phyloP scores from a whole-genome alignment of 1,140 invertebrate species.

The Papilio aristodemus region DNA sequence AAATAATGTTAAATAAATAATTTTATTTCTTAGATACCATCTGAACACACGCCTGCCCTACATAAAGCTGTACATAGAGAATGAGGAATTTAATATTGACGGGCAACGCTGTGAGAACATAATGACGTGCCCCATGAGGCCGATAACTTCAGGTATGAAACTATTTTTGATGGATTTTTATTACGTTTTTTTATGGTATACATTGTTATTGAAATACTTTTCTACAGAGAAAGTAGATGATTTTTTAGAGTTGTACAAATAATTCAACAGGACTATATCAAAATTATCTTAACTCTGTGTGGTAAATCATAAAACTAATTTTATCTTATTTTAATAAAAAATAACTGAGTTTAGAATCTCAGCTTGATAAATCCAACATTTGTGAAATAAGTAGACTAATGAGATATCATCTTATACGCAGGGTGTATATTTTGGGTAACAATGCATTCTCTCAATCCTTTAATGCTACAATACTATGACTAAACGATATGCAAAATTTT shows the following conservation, averaged over 20 bases:
- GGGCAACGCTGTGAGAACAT: constrained; percentile 96
- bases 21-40: constrained; percentile 83
- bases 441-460: background rate
- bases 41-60: constrained; percentile 92
- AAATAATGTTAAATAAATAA: constrained; percentile 35
- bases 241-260: too few relatives aligned
- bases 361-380: too few relatives aligned
- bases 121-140: constrained; percentile 95
- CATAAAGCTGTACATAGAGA: constrained; percentile 95
- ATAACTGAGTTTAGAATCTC: too few relatives aligned
- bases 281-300: too few relatives aligned
- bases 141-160: constrained; percentile 87
- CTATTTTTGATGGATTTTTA: background rate
- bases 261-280: too few relatives aligned
- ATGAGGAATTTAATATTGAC: constrained; percentile 96
- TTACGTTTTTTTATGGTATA: background rate
- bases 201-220: background rate
- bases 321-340: too few relatives aligned
- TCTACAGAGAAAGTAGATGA: too few relatives aligned
- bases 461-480: background rate
- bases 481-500: too few relatives aligned
- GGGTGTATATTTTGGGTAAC: background rate
- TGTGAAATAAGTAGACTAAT: too few relatives aligned
- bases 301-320: too few relatives aligned
- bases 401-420: too few relatives aligned